Conservation (phyloP, 2,113 vertebrate species). For the Ammodytes marinus region DNA sequence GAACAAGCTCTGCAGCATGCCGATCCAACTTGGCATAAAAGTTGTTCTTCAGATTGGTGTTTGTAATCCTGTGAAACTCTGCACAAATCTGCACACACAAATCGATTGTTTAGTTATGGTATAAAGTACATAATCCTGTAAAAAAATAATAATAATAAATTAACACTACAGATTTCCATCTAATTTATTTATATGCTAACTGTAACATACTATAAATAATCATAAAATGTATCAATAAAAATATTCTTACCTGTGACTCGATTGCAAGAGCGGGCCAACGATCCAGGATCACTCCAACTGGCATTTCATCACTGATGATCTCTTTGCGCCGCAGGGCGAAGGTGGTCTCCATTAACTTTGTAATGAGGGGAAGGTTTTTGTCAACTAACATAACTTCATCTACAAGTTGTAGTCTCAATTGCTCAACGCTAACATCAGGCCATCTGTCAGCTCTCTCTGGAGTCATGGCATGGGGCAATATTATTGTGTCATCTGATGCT, state of each 20-base stretch:
- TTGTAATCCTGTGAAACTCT: slow-evolving; percentile 46
- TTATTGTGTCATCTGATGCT: slow-evolving; percentile 48
- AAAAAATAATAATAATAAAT: not conserved
- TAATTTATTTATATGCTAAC: too few relatives aligned
- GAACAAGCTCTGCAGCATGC: slow-evolving; percentile 34
- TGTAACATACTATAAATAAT: too few relatives aligned
- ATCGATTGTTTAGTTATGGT: not conserved
- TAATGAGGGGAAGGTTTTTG: slow-evolving; percentile 20
- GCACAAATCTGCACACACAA: slow-evolving; percentile 7
- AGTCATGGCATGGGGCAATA: slow-evolving; percentile 16
- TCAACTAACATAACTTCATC: slow-evolving; percentile 25
- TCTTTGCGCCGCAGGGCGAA: slow-evolving; percentile 33
- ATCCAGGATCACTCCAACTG: slow-evolving; percentile 38
- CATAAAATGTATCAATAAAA: too few relatives aligned
- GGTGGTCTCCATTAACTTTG: slow-evolving; percentile 43
- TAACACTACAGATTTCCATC: not conserved
- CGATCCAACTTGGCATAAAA: slow-evolving; percentile 31
- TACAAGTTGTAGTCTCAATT: slow-evolving; percentile 29
- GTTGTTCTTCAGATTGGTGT: slow-evolving; percentile 42
- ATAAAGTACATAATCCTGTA: not conserved
- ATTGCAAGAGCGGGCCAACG: slow-evolving; percentile 50
- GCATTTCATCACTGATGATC: slow-evolving; percentile 19
- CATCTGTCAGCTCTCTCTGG: slow-evolving; percentile 8
- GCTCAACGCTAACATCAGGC: slow-evolving; percentile 26
- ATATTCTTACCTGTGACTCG: slow-evolving; percentile 33